Base-by-base conservation (phyloP, 1,140 invertebrate species). In the Theocolax elegans region DNA sequence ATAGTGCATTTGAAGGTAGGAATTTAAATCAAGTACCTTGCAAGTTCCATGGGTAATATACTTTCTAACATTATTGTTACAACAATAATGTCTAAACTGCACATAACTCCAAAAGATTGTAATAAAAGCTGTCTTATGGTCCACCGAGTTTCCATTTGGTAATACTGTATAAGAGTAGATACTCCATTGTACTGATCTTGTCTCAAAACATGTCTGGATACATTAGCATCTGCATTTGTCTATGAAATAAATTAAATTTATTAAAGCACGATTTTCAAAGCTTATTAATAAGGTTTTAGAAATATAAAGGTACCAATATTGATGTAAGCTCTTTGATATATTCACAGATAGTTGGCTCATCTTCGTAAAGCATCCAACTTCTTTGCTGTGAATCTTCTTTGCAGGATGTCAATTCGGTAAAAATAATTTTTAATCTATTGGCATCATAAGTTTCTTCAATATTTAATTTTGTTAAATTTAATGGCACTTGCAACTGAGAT, bases 381-480 rank as follows among this genome's bases (percentile, higher is more conserved):
- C 96, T 87, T 77, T 98, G 95, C 79, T 98, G 95, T 0, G 95
- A 94, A 79, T 97, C 95, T 82, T 97, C 94, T 74, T 96, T 96
- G 73, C 94, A 95, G 51, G 91, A 92, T 12, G 92, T 93, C 59
- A 98, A 84, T 75, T 95, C 91, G 35, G 88, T 89, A 70, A 97
- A 92, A 60, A 96, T 91, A 49, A 92, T 89, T 82, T 91, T 91
- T 77, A 97, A 87, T 29, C 92, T 88, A 68, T 91, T 89, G 9
- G 93, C 92, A 86, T 97, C 95, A 15, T 93, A 91, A 1, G 92
- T 93, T 73, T 89, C 85, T 64, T 89, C 88, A 63, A 90, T 86
- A 67, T 87, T 83, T 31, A 89, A 87, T 75, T 91, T 88, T 29
- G 91, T 88, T 2, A 88, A 88, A 42, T 87, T 88, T 67, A 91